phyloP scores from a whole-genome alignment of 2,797 vertebrate genomes.

The Enteromius mattozi region DNA sequence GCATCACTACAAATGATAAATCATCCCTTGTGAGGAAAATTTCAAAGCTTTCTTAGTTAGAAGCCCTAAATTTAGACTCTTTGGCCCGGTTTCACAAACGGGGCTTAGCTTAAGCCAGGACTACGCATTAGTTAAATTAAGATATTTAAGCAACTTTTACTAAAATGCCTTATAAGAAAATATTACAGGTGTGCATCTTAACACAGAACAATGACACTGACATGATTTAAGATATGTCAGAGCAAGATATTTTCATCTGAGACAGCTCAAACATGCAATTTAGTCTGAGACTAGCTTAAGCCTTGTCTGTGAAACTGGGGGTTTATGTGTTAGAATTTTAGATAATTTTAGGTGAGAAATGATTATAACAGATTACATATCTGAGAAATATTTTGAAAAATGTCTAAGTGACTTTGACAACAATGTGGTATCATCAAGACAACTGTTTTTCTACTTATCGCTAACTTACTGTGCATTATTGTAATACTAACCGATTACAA shows the following conservation, averaged over 20 bases:
- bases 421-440: neutral
- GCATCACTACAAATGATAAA: neutral
- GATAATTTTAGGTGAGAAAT: neutral
- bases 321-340: neutral
- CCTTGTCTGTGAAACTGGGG: no score
- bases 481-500: slow-evolving; percentile 18
- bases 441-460: neutral
- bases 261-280: no score
- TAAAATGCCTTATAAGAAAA: no score
- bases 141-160: no score
- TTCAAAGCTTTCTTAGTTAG: neutral
- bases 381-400: neutral
- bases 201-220: no score
- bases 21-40: neutral
- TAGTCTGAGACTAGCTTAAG: no score
- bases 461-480: neutral
- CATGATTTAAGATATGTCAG: no score
- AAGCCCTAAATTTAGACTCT: slow-evolving; percentile 4
- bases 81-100: no score
- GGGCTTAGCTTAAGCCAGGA: no score
- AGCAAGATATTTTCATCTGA: no score
- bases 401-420: slow-evolving; percentile 17
- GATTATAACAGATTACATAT: neutral
- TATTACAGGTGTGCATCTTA: no score
- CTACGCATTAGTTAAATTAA: no score